Evolutionary conservation across 2,113 vertebrate species (phyloP).

Genomic region (Apteryx owenii): DNA sequence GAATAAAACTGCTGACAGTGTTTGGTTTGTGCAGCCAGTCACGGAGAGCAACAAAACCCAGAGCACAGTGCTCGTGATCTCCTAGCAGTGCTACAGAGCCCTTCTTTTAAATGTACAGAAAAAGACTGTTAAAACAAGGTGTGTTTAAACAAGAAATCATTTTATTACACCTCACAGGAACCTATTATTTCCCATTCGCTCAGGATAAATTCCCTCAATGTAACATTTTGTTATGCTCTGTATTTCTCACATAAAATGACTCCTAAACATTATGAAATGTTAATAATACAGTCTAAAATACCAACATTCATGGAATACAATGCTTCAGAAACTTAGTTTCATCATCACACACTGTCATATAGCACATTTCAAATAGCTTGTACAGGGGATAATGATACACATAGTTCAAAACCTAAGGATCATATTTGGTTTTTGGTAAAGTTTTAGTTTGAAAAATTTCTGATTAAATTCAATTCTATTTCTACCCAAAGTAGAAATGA

Average conservation of each 20-base stretch:
- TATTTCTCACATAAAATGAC: background rate
- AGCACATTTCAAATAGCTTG: background rate
- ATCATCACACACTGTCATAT: background rate
- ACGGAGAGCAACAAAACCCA: background rate
- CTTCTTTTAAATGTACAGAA: background rate
- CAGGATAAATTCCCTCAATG: background rate
- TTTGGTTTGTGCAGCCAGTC: background rate
- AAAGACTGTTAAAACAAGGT: background rate
- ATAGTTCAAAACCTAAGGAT: background rate
- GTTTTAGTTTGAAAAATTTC: background rate
- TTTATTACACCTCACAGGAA: background rate
- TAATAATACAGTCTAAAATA: background rate
- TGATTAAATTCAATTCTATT: background rate
- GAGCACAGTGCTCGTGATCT: constrained; percentile 12
- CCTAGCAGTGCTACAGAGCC: background rate
- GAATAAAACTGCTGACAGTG: background rate
- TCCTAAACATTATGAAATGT: background rate
- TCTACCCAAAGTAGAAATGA: background rate
- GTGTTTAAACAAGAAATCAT: background rate
- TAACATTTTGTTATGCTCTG: background rate
- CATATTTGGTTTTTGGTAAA: background rate
- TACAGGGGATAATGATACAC: background rate
- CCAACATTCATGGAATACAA: background rate
- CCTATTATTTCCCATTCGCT: background rate
- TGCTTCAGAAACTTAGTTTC: background rate